Evolutionary conservation across 2,113 vertebrate species (phyloP).

Genomic region (Rhegmatorhina hoffmannsi): DNA sequence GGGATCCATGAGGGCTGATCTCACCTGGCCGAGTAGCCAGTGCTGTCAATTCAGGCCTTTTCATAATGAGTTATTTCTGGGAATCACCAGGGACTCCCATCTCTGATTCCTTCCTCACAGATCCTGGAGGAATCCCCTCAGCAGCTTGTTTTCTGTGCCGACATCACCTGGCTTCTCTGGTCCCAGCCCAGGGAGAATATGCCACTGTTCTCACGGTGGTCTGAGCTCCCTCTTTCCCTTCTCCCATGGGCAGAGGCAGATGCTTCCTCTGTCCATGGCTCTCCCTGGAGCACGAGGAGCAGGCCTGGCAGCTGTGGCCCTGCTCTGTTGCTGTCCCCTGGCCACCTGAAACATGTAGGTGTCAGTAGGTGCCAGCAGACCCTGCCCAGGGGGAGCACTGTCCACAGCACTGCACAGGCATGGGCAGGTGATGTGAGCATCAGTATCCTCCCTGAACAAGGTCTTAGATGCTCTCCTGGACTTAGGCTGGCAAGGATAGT

Average conservation of each 20-base stretch:
- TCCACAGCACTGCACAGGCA: fast-evolving
- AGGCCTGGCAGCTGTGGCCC: neutral
- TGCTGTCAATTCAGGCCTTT: neutral
- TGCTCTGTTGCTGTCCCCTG: neutral
- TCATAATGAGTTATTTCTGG: neutral
- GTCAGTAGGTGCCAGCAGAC: neutral
- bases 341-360: fast-evolving
- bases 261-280: neutral
- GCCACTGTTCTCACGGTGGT: neutral
- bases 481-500: neutral
- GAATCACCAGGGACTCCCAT: neutral
- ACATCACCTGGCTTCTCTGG: neutral
- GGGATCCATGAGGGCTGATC: neutral
- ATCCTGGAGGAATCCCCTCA: neutral
- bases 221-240: neutral
- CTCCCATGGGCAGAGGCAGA: neutral
- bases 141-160: neutral
- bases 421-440: neutral
- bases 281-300: neutral
- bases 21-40: neutral
- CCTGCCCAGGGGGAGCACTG: fast-evolving
- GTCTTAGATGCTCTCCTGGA: neutral
- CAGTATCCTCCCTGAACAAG: neutral
- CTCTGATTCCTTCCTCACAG: neutral
- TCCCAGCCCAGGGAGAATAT: neutral